Percentiles rank a stretch among this genome's conserved stretches.
Conservation (phyloP, 2,888 invertebrate genomes). For the Leptinotarsa juncta region DNA sequence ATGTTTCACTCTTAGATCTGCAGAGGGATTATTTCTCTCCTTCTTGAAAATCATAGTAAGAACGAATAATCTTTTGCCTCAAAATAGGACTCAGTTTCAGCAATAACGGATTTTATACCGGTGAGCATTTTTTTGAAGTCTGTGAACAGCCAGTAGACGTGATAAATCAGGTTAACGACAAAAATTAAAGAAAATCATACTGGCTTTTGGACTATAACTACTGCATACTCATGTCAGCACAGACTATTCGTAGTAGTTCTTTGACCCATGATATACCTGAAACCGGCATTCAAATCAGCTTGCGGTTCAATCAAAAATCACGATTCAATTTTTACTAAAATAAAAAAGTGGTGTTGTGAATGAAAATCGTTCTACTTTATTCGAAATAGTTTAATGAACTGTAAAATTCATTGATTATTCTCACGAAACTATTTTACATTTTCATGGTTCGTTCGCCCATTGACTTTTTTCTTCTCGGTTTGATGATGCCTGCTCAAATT, state of each 20-base stretch:
- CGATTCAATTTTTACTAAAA: not conserved
- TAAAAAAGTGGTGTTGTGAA: slow-evolving; percentile 6
- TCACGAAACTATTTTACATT: slow-evolving; percentile 19
- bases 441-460: slow-evolving; percentile 7
- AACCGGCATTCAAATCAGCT: not conserved
- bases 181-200: no score
- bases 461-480: slow-evolving; percentile 4
- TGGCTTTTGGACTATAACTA: no score
- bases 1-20: no score
- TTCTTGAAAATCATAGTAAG: no score
- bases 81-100: no score
- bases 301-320: not conserved
- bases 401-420: not conserved
- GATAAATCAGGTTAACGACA: no score
- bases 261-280: not conserved
- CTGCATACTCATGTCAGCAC: no score
- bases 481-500: not conserved
- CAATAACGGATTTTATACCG: no score
- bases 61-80: no score
- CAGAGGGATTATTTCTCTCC: no score
- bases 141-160: no score
- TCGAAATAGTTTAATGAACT: slow-evolving; percentile 4
- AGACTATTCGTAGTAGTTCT: not conserved
- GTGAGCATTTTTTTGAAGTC: no score
- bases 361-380: slow-evolving; percentile 18